These are phyloP conservation scores for Silurus glanis DNA, from an alignment of 2,113 vertebrate species.

Conservation along the genomic window DNA sequence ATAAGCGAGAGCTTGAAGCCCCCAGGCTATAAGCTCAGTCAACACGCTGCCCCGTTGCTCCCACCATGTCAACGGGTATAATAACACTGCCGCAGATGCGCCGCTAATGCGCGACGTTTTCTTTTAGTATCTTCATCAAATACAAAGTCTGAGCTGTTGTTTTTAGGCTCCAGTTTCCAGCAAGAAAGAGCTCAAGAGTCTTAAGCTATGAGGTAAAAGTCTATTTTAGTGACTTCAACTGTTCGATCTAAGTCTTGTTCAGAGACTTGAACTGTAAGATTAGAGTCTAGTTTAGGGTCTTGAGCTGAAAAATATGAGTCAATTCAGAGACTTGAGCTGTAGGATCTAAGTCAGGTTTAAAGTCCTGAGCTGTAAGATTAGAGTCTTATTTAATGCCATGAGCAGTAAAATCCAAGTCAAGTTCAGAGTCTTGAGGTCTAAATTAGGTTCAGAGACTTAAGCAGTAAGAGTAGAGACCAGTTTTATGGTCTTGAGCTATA, in stretches of 20 bases:
- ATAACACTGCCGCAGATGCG: background rate
- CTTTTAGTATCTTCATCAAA: background rate
- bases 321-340: background rate
- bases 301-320: background rate
- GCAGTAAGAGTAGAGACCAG: background rate
- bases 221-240: background rate
- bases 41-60: conserved; percentile 15
- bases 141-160: background rate
- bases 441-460: background rate
- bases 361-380: background rate
- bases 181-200: no score
- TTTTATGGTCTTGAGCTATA: background rate
- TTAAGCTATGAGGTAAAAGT: background rate
- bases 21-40: conserved; percentile 16
- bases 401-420: background rate
- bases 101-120: background rate
- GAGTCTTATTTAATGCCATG: background rate
- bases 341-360: background rate
- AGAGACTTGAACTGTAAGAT: background rate
- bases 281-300: background rate
- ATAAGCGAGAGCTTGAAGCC: conserved; percentile 31
- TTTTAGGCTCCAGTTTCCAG: background rate
- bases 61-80: background rate
- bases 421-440: background rate
- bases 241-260: background rate